Conservation (phyloP, 1,140 invertebrate genomes). For the Lasioglossum albipes region DNA sequence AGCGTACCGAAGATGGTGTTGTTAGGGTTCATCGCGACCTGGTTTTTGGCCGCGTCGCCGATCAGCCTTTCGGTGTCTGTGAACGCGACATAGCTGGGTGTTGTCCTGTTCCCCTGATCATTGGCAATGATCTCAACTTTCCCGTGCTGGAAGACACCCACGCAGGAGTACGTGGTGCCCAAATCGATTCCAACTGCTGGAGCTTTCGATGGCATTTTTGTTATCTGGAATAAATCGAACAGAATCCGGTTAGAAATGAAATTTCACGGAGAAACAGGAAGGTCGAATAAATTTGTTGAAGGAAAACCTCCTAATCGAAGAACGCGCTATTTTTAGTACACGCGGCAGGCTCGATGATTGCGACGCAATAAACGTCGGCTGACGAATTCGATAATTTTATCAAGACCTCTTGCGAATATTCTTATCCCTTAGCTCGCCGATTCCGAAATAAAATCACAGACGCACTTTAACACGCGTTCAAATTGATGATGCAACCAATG, state of each 20-base stretch:
- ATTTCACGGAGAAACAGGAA: background rate
- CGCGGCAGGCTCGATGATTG: no score
- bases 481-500: no score
- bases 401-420: no score
- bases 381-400: slow-evolving; percentile 1
- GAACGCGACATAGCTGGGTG: slow-evolving; percentile 95
- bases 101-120: slow-evolving; percentile 94
- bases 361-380: background rate
- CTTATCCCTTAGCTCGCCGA: no score
- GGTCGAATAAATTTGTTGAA: slow-evolving; percentile 5
- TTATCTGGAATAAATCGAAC: background rate
- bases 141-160: slow-evolving; percentile 89
- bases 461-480: no score
- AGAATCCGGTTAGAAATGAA: background rate
- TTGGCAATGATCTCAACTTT: slow-evolving; percentile 96
- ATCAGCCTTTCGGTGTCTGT: slow-evolving; percentile 93
- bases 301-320: no score
- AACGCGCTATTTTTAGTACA: no score
- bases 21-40: slow-evolving; percentile 86
- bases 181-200: slow-evolving; percentile 87
- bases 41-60: slow-evolving; percentile 91
- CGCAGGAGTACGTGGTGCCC: slow-evolving; percentile 90
- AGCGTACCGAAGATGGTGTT: slow-evolving; percentile 86
- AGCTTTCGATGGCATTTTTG: slow-evolving; percentile 70
- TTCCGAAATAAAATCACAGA: no score